Conservation (phyloP, 1,140 invertebrate species). For the Nomia melanderi region DNA sequence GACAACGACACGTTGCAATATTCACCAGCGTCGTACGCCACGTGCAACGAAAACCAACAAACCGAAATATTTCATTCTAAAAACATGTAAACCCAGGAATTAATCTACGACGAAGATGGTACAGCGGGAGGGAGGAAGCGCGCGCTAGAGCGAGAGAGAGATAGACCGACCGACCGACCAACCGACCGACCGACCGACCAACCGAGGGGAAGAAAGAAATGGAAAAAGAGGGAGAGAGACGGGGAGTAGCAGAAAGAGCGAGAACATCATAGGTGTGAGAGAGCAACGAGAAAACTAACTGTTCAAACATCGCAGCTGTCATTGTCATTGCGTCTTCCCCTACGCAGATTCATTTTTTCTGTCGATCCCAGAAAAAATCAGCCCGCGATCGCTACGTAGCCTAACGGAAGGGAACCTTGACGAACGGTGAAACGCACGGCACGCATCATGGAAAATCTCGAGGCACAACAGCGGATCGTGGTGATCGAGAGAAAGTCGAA, state of each 20-base stretch:
- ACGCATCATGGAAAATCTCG: neutral
- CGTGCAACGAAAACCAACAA: neutral
- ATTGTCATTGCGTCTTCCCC: constrained; percentile 73
- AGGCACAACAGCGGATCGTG: neutral
- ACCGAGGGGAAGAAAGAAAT: neutral
- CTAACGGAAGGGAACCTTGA: neutral
- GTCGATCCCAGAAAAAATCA: constrained; percentile 21
- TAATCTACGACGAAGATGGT: neutral
- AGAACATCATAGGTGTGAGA: too few species aligned
- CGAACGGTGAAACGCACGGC: too few species aligned
- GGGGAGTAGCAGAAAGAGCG: too few species aligned
- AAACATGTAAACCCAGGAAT: constrained; percentile 11
- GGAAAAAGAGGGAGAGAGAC: too few species aligned
- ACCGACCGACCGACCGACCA: neutral
- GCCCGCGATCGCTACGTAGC: too few species aligned
- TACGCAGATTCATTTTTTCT: constrained; percentile 46
- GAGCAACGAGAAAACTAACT: constrained; percentile 19
- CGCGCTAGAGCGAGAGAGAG: neutral
- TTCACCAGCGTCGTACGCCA: neutral
- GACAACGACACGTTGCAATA: constrained; percentile 12
- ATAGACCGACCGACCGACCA: neutral
- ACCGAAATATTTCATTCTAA: neutral
- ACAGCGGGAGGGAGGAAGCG: neutral
- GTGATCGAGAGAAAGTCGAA: constrained; percentile 35
- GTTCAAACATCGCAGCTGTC: constrained; percentile 71